Conservation (phyloP, 2,888 invertebrate genomes). For the Osmoderma eremita region DNA sequence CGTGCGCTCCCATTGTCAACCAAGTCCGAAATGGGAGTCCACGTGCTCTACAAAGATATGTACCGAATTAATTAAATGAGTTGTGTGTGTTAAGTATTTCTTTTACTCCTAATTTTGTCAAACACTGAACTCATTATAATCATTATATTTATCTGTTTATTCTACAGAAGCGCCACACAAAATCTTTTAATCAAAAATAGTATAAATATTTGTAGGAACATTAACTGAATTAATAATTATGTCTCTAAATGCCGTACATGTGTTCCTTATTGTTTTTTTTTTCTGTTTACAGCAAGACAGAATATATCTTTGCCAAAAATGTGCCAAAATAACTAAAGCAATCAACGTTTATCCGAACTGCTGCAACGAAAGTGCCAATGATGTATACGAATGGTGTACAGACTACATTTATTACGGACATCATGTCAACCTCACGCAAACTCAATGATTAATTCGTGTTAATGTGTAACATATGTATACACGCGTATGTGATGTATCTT, state of each 20-base stretch:
- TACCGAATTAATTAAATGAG: no score
- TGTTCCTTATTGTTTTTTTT: not conserved
- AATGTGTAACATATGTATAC: not conserved
- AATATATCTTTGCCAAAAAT: conserved; percentile 37
- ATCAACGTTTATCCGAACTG: conserved; percentile 30
- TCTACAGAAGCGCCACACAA: no score
- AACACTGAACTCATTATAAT: no score
- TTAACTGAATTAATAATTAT: no score
- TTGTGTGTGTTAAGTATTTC: no score
- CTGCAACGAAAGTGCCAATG: conserved; percentile 26
- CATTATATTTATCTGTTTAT: no score
- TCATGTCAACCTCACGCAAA: conserved; percentile 8
- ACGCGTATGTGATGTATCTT: conserved; percentile 4
- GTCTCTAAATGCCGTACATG: not conserved
- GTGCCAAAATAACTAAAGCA: conserved; percentile 40
- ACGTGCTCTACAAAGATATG: no score
- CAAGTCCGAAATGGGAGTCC: no score
- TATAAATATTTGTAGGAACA: no score
- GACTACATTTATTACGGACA: conserved; percentile 31
- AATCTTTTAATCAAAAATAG: no score
- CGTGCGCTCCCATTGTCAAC: no score
- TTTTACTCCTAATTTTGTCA: no score
- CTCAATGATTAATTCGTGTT: not conserved
- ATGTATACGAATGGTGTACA: conserved; percentile 29
- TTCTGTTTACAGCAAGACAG: conserved; percentile 26